A percentile compares a stretch with the other conserved stretches of the same genome.
phyloP scores from a whole-genome alignment of 2,113 vertebrate genomes.

The Butorides virescens region DNA sequence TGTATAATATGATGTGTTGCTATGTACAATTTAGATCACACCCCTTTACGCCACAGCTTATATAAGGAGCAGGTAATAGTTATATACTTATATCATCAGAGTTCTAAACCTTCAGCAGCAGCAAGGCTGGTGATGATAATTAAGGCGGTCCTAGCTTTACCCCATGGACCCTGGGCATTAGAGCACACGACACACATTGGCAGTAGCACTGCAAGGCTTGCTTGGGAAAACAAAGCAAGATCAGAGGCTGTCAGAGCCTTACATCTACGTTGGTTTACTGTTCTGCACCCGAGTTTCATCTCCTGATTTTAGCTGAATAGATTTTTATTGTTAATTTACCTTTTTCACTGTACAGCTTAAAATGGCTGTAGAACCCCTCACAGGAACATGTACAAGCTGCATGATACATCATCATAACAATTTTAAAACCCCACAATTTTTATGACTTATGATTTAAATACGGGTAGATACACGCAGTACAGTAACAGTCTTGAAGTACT shows the following conservation, averaged over 20 bases:
- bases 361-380: not conserved
- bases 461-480: not conserved
- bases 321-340: not conserved
- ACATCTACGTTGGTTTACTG: not conserved
- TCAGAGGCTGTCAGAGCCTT: not conserved
- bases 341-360: not conserved
- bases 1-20: not conserved
- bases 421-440: not conserved
- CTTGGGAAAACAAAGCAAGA: not conserved
- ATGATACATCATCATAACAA: not conserved
- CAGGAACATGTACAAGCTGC: not conserved
- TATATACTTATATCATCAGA: not conserved
- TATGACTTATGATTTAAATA: not conserved
- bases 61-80: not conserved
- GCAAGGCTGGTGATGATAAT: not conserved
- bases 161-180: not conserved
- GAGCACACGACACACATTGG: accelerated
- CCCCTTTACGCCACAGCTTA: not conserved
- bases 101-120: not conserved
- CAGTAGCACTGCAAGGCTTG: not conserved
- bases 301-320: not conserved
- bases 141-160: not conserved
- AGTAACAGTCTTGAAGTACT: not conserved
- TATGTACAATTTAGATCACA: not conserved
- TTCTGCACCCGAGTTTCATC: not conserved